phyloP scores from a whole-genome alignment of 92 coral and sea anemone genomes.

The Metridium senile region DNA sequence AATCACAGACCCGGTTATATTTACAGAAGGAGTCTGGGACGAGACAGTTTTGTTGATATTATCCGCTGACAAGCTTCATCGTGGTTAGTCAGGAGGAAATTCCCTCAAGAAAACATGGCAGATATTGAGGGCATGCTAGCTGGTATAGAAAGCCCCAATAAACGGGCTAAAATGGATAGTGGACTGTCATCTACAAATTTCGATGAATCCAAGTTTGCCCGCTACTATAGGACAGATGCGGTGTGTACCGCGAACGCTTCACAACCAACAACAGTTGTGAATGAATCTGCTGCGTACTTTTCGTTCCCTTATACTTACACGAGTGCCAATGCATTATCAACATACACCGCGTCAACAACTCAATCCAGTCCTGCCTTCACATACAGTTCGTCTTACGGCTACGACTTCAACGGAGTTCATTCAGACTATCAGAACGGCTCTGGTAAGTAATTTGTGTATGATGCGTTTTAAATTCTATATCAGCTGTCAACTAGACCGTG shows the following conservation, averaged over 20 bases:
- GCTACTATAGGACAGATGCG: slow-evolving; percentile 97
- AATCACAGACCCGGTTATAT: slow-evolving; percentile 53
- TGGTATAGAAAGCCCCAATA: slow-evolving; percentile 98
- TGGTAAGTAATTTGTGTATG: slow-evolving; percentile 46
- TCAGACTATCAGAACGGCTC: slow-evolving; percentile 65
- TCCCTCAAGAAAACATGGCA: slow-evolving; percentile 89
- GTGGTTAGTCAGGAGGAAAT: slow-evolving; percentile 78
- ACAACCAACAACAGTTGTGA: slow-evolving; percentile 83
- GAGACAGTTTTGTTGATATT: slow-evolving; percentile 91
- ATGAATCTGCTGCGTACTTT: slow-evolving; percentile 65
- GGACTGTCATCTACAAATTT: slow-evolving; percentile 93
- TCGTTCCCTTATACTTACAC: slow-evolving; percentile 88
- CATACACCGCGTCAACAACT: slow-evolving; percentile 75
- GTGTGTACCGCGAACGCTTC: slow-evolving; percentile 80
- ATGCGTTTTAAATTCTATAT: slow-evolving; percentile 62
- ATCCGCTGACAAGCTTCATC: slow-evolving; percentile 87
- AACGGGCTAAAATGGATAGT: slow-evolving; percentile 99
- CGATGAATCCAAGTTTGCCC: slow-evolving; percentile 99
- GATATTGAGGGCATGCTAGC: slow-evolving; percentile 93
- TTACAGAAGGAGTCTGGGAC: slow-evolving; percentile 64
- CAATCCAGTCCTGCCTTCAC: slow-evolving; percentile 76
- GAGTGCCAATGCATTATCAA: slow-evolving; percentile 71
- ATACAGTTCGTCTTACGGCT: slow-evolving; percentile 81
- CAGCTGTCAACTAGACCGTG: slow-evolving; percentile 42
- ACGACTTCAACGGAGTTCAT: slow-evolving; percentile 70